phyloP scores from a whole-genome alignment of 2,888 invertebrate genomes.

The Achlya flavicornis region DNA sequence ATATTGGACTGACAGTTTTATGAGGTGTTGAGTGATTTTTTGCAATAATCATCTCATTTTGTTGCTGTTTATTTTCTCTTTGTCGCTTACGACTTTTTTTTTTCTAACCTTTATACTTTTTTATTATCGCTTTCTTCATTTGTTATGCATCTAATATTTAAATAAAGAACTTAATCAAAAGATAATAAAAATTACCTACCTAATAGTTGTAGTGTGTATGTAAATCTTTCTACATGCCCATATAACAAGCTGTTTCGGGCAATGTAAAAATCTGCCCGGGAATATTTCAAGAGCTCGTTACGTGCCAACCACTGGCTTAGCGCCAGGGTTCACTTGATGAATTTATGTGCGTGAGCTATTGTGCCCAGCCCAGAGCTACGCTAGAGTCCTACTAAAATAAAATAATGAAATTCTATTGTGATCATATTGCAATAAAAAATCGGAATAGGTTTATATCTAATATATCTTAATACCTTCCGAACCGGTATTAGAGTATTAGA shows the following conservation, averaged over 20 bases:
- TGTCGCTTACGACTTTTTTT: neutral
- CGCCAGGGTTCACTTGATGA: slow-evolving; percentile 63
- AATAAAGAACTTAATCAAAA: no score
- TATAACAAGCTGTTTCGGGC: slow-evolving; percentile 5
- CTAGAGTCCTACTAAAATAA: slow-evolving; percentile 3
- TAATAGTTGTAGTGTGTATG: neutral
- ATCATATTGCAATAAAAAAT: slow-evolving; percentile 1
- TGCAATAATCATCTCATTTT: neutral
- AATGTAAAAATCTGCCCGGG: slow-evolving; percentile 20
- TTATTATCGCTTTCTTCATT: no score
- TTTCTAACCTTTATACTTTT: neutral
- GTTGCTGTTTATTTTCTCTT: neutral
- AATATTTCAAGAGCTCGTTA: slow-evolving; percentile 46
- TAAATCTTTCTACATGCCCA: neutral
- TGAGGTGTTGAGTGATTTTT: slow-evolving; percentile 11
- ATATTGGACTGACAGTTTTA: slow-evolving; percentile 13
- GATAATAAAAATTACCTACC: no score
- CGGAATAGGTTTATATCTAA: neutral
- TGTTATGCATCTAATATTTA: no score
- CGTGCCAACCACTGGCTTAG: slow-evolving; percentile 47
- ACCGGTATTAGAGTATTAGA: no score
- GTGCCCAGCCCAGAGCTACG: slow-evolving; percentile 16
- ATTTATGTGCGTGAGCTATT: slow-evolving; percentile 63
- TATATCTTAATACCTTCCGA: no score
- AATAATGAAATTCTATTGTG: slow-evolving; percentile 9